These are phyloP conservation scores for Hydractinia symbiolongicarpus DNA, from an alignment of 30 jellyfish, hydroid and myxozoan genomes.

Conservation along the genomic window DNA sequence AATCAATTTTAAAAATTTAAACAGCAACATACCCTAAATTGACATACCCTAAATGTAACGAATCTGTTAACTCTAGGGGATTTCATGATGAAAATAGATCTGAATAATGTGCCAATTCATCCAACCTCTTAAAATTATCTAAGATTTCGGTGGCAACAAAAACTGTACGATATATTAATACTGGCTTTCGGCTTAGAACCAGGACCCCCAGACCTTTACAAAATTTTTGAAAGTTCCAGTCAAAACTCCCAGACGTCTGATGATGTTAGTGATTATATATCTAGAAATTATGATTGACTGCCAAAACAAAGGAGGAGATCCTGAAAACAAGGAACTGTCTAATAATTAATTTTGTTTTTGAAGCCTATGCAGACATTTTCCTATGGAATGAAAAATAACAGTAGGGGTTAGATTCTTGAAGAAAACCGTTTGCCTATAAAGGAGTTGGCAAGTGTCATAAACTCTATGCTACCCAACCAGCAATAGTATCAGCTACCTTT, in stretches of 20 bases:
- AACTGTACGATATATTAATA: not conserved
- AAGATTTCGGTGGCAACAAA: conserved; percentile 14
- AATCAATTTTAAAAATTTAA: not conserved
- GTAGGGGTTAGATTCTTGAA: not conserved
- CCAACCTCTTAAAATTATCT: conserved; percentile 35
- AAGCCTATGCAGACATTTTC: not conserved
- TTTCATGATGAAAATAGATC: not conserved
- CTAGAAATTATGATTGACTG: not conserved
- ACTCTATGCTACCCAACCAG: conserved; percentile 35
- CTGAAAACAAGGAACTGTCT: not conserved
- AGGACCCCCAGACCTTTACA: conserved; percentile 32
- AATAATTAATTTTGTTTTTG: no score
- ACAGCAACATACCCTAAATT: not conserved
- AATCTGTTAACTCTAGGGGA: no score
- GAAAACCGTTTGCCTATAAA: not conserved
- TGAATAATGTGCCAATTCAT: not conserved
- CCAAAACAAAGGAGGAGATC: not conserved
- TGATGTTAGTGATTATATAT: not conserved
- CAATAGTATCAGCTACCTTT: conserved; percentile 33
- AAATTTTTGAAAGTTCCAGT: conserved; percentile 11
- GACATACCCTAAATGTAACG: no score
- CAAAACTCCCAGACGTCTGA: not conserved
- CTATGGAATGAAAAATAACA: conserved; percentile 1
- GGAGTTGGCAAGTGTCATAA: not conserved
- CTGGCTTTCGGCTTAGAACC: conserved; percentile 23